Evolutionary conservation across 1,140 invertebrate genomes (phyloP), one percentile per base, ranked within the genome.

Genomic region (Plutomurus gul): DNA sequence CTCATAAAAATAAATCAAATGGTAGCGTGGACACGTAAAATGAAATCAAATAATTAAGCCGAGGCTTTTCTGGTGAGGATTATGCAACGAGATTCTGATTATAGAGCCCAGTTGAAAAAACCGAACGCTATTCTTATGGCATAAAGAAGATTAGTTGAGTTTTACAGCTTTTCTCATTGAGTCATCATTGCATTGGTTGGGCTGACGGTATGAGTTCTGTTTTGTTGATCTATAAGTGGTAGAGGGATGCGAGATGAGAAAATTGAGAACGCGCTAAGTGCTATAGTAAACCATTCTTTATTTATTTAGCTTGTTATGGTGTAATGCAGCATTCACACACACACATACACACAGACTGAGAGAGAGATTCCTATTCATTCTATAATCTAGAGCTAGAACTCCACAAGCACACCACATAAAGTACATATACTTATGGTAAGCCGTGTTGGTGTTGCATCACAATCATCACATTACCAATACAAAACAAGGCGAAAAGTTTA

Each of bases 191-290:
- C 39, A 43, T 8, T 43, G 39, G 10, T 13, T 43, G 11, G 39
- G 10, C 7, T 43, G 39, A 43, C 39, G n/a, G 2, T 8, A 43
- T 43, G 39, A 43, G n/a, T 43, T 8, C 10, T 30, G 51, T 30
- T 47, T 10, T 47, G 30, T 65, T n/a, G 16, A 33, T 3, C 18
- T 33, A 27, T 43, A 43, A n/a, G n/a, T n/a, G n/a, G n/a, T n/a
- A n/a, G n/a, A n/a, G n/a, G n/a, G n/a, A n/a, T n/a, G n/a, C n/a
- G n/a, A n/a, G n/a, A n/a, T n/a, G n/a, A n/a, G n/a, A n/a, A 43
- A 65, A 65, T 30, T 65, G 56, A 27, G 56, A 36, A 65, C 56
- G 27, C 30, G 56, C 56, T 65, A 65, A 65, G 56, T 65, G 25
- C 56, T 4, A 65, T 30, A 16, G 56, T 27, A 65, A 65, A 36